These are phyloP conservation scores for Epinephelus malabaricus DNA, from an alignment of 2,797 vertebrate species.

Conservation along the genomic window DNA sequence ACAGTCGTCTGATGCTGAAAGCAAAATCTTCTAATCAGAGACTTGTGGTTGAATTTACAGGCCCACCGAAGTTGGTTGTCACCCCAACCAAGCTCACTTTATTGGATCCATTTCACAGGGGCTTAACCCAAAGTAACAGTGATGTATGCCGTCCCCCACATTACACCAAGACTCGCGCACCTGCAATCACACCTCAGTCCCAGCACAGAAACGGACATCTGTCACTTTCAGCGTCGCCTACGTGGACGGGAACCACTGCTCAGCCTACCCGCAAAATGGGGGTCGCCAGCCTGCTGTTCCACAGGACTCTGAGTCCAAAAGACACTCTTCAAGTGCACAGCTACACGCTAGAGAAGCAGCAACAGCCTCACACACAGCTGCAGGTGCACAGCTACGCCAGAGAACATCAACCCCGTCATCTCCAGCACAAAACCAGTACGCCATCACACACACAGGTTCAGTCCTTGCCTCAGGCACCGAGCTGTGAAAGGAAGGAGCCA, in stretches of 20 bases:
- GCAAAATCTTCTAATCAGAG: not conserved
- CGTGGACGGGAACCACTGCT: constrained; percentile 49
- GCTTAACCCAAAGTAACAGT: constrained; percentile 53
- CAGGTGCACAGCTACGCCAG: constrained; percentile 87
- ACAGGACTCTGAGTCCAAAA: constrained; percentile 86
- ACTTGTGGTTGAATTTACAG: constrained; percentile 56
- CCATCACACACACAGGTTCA: constrained; percentile 27
- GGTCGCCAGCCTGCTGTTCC: constrained; percentile 88
- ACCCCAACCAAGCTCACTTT: constrained; percentile 83
- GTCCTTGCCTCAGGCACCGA: constrained; percentile 17
- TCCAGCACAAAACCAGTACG: constrained; percentile 60
- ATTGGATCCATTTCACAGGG: constrained; percentile 78
- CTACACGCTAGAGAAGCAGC: constrained; percentile 86
- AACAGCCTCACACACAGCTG: constrained; percentile 75
- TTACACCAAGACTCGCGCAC: constrained; percentile 78
- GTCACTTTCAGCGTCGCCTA: constrained; percentile 63
- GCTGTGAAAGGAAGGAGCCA: constrained; percentile 30
- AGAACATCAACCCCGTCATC: constrained; percentile 77
- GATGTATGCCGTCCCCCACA: constrained; percentile 63
- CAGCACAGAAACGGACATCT: constrained; percentile 76
- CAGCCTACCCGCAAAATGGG: constrained; percentile 86
- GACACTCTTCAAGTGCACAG: constrained; percentile 90
- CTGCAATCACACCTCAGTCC: constrained; percentile 68
- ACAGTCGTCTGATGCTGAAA: not conserved
- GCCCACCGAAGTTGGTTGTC: constrained; percentile 83